These are phyloP conservation scores for Charina bottae DNA, from an alignment of 2,113 vertebrate species.

Conservation along the genomic window DNA sequence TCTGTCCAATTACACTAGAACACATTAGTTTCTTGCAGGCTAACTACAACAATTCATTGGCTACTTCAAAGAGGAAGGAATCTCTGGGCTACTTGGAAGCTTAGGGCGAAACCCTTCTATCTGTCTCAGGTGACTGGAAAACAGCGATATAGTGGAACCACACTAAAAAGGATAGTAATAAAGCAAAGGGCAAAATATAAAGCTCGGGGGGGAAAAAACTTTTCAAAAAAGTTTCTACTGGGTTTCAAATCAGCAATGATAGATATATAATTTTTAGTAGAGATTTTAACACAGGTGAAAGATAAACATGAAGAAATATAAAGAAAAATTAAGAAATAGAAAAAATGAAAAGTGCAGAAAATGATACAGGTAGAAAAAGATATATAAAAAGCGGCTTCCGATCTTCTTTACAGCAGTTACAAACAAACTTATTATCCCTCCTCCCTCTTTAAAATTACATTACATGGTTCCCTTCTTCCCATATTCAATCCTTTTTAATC, in stretches of 20 bases:
- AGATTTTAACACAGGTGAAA: background rate
- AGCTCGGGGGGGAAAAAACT: background rate
- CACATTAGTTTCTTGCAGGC: background rate
- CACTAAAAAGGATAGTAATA: background rate
- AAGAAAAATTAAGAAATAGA: background rate
- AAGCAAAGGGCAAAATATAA: background rate
- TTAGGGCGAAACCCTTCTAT: background rate
- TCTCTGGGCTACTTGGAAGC: background rate
- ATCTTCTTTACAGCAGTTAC: background rate
- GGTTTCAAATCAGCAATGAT: background rate
- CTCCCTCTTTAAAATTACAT: background rate
- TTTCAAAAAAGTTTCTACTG: background rate
- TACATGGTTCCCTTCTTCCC: background rate
- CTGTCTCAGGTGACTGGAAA: background rate
- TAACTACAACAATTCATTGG: background rate
- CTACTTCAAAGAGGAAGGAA: background rate
- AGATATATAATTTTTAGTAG: background rate
- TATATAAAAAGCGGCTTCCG: background rate
- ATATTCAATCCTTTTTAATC: background rate
- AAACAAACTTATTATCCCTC: background rate
- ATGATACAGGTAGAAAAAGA: background rate
- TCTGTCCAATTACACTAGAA: background rate
- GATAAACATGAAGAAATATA: background rate
- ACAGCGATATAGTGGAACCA: background rate
- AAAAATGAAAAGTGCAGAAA: background rate